A percentile compares a stretch with the other conserved stretches of the same genome.
These are phyloP conservation scores for honey bee (Apis mellifera) DNA, from an alignment of 1,140 invertebrate genomes.

Conservation along the genomic window DNA sequence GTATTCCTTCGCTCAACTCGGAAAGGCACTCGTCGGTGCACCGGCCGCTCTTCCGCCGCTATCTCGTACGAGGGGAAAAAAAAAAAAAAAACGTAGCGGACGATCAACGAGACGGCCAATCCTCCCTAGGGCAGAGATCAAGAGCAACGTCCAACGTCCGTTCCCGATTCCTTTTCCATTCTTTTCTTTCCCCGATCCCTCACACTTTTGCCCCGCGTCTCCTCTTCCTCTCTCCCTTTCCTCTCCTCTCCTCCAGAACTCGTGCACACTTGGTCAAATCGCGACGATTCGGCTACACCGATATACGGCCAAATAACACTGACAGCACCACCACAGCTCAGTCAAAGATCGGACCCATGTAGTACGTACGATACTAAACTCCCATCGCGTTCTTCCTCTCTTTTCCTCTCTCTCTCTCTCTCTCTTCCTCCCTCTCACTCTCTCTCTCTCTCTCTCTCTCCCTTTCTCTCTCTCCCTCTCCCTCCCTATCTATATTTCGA, in stretches of 20 bases:
- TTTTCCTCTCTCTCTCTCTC: too few relatives aligned
- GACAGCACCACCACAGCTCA: not conserved
- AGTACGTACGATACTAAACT: not conserved
- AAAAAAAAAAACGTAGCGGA: too few relatives aligned
- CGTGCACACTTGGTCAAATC: not conserved
- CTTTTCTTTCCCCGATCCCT: not conserved
- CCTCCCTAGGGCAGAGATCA: not conserved
- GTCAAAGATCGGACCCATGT: not conserved
- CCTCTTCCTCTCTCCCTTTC: accelerated
- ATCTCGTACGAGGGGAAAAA: not conserved
- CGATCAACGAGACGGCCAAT: not conserved
- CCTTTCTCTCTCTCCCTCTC: too few relatives aligned
- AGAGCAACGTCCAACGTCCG: not conserved
- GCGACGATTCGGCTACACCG: constrained; percentile 4
- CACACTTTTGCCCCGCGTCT: not conserved
- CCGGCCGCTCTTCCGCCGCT: not conserved
- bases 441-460: too few relatives aligned
- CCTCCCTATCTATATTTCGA: too few relatives aligned
- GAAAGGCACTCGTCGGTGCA: constrained; percentile 22
- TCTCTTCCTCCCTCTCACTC: too few relatives aligned
- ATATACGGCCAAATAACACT: not conserved
- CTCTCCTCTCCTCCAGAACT: too few relatives aligned
- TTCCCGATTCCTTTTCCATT: not conserved
- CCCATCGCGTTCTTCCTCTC: not conserved
- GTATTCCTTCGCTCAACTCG: not conserved